Evolutionary conservation across 2,797 vertebrate species (phyloP).

Genomic region (Ctenopoma kingsleyae): DNA sequence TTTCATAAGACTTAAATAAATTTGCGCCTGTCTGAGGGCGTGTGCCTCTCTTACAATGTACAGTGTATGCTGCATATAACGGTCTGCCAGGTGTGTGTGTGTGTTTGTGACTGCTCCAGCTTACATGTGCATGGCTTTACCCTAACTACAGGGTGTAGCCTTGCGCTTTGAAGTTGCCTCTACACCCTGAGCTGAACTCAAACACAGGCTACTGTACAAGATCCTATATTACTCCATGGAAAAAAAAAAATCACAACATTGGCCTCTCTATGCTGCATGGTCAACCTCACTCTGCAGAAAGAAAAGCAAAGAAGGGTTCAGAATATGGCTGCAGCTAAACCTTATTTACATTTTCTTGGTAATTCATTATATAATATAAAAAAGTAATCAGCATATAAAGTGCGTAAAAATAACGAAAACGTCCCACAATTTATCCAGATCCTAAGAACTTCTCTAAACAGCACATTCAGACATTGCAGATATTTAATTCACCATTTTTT

Average conservation of each 20-base stretch:
- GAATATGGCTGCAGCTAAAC: not conserved
- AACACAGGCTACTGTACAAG: slow-evolving; percentile 67
- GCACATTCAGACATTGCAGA: no score
- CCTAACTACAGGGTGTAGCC: slow-evolving; percentile 79
- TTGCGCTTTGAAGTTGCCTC: slow-evolving; percentile 69
- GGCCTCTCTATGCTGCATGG: slow-evolving; percentile 13
- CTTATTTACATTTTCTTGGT: not conserved
- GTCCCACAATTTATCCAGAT: not conserved
- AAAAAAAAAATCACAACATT: slow-evolving; percentile 60
- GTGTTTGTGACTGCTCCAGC: slow-evolving; percentile 16
- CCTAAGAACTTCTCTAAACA: no score
- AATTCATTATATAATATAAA: not conserved
- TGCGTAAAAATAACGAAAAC: not conserved
- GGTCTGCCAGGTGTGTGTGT: slow-evolving; percentile 43
- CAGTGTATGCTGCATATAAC: slow-evolving; percentile 20
- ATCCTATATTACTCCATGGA: slow-evolving; percentile 57
- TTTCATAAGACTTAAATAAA: slow-evolving; percentile 64
- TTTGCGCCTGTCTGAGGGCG: slow-evolving; percentile 45
- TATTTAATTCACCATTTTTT: no score
- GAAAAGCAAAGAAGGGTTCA: not conserved
- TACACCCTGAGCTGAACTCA: slow-evolving; percentile 61
- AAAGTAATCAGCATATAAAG: not conserved
- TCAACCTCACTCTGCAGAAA: slow-evolving; percentile 2
- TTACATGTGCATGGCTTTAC: slow-evolving; percentile 59
- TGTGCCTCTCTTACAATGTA: slow-evolving; percentile 33